Evolutionary conservation across 2,797 vertebrate species (phyloP).

Genomic region (Hafferia zeledoni): DNA sequence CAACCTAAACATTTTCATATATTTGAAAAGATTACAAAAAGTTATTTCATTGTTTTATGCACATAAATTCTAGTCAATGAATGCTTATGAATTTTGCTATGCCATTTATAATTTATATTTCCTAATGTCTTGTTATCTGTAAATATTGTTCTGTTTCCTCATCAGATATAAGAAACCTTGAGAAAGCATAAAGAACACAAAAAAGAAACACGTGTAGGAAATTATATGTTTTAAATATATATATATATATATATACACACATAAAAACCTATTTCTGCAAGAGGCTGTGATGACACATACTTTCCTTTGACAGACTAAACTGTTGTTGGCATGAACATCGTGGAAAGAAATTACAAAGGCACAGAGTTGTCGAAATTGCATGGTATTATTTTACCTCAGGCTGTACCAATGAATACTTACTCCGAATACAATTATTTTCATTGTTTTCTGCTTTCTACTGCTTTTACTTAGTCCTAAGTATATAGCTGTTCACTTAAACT

Average conservation of each 20-base stretch:
- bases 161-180: background rate
- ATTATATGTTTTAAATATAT: background rate
- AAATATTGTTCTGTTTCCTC: background rate
- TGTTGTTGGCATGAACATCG: background rate
- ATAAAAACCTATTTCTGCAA: background rate
- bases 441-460: background rate
- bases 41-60: background rate
- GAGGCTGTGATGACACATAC: background rate
- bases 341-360: background rate
- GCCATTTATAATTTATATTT: background rate
- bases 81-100: background rate
- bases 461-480: background rate
- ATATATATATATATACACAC: background rate
- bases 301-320: background rate
- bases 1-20: fast-evolving
- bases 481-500: background rate
- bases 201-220: background rate
- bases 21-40: background rate
- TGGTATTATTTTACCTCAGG: background rate
- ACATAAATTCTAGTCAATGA: background rate
- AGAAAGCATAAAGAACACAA: background rate
- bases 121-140: background rate
- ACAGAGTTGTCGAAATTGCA: background rate
- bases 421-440: background rate
- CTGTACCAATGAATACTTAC: background rate